Conservation (phyloP, 2,113 vertebrate genomes). For the Hippoglossus stenolepis region DNA sequence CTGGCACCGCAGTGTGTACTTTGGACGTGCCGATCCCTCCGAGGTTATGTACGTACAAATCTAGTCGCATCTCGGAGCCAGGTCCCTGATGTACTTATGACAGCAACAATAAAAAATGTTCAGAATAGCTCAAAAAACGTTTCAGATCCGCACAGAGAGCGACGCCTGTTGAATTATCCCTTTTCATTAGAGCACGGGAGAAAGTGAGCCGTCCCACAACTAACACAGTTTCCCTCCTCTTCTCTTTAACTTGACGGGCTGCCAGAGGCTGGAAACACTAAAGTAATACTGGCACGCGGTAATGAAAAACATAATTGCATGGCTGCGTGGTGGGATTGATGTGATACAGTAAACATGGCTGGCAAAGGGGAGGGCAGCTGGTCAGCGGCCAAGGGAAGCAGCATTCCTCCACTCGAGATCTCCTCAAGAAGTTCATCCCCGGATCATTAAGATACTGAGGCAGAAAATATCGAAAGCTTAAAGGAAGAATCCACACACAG, state of each 20-base stretch:
- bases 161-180: constrained; percentile 13
- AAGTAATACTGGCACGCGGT: constrained; percentile 29
- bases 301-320: constrained; percentile 37
- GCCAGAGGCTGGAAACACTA: constrained; percentile 13
- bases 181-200: constrained; percentile 32
- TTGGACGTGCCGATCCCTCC: constrained; percentile 48
- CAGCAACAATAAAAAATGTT: constrained; percentile 17
- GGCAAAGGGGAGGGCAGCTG: constrained; percentile 18
- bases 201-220: no score
- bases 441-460: constrained; percentile 40
- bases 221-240: constrained; percentile 42
- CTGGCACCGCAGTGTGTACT: constrained; percentile 58
- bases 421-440: constrained; percentile 40
- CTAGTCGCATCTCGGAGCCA: constrained; percentile 18
- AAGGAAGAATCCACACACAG: constrained; percentile 17
- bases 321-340: constrained; percentile 10
- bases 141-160: constrained; percentile 10
- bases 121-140: constrained; percentile 11
- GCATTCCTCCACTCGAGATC: constrained; percentile 33
- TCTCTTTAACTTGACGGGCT: constrained; percentile 11
- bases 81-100: constrained; percentile 12
- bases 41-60: constrained; percentile 30
- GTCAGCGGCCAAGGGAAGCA: constrained; percentile 50
- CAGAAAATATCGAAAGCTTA: constrained; percentile 41
- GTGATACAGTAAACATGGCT: constrained; percentile 16